These are phyloP conservation scores for Zaprionus gabonicus DNA, from an alignment of 1,140 invertebrate genomes.

Conservation along the genomic window DNA sequence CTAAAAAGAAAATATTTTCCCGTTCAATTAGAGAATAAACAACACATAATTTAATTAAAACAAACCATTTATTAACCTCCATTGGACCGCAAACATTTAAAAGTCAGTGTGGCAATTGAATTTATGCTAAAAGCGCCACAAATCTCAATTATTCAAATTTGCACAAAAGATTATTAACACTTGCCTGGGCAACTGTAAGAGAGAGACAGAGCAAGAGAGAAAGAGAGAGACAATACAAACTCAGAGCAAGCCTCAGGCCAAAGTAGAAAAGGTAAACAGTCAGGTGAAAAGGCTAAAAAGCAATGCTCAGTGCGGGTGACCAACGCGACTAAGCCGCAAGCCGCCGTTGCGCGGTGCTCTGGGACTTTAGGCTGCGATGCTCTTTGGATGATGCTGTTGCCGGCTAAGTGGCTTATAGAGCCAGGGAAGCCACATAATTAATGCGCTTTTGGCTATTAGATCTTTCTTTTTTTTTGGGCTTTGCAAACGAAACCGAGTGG, in stretches of 20 bases:
- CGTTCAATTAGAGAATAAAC: not conserved
- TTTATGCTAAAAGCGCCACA: conserved; percentile 37
- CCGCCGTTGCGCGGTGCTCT: not conserved
- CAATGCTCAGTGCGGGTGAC: not conserved
- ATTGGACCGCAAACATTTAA: not conserved
- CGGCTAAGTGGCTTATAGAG: conserved; percentile 27
- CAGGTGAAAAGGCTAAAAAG: not conserved
- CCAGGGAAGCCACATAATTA: conserved; percentile 70
- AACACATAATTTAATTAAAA: not conserved
- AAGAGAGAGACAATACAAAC: not conserved
- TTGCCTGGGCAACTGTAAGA: conserved; percentile 34
- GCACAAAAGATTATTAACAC: conserved; percentile 60
- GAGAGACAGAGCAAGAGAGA: not conserved
- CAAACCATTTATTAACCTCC: not conserved
- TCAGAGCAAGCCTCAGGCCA: not conserved
- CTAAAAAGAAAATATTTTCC: no score
- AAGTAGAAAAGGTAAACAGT: not conserved
- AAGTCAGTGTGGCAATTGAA: conserved; percentile 18
- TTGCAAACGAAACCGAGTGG: no score
- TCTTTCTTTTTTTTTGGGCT: conserved; percentile 5
- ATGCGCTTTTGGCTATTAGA: conserved; percentile 63
- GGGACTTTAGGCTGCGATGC: not conserved
- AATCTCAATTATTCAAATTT: conserved; percentile 58
- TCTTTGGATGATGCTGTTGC: not conserved
- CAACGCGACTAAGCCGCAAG: not conserved